These are phyloP conservation scores for Rhabdomys pumilio DNA, from an alignment of 2,797 vertebrate genomes.

Conservation along the genomic window DNA sequence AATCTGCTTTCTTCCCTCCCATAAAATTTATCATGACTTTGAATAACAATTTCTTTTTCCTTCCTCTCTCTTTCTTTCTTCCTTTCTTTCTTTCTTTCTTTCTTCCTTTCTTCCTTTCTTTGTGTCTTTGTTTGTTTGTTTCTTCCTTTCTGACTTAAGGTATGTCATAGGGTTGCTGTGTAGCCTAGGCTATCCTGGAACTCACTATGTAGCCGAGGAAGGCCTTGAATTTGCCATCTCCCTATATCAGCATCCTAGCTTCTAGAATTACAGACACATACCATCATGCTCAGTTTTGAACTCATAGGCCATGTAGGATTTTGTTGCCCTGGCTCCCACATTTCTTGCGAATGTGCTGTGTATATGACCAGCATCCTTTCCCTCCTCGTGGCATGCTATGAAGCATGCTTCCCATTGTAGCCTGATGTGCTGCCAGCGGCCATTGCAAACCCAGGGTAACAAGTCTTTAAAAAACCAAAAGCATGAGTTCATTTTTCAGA, in stretches of 20 bases:
- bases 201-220: background rate
- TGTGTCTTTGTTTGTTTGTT: background rate
- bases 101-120: background rate
- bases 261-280: too few species aligned
- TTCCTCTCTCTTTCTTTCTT: background rate
- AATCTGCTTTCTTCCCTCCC: background rate
- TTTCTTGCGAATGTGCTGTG: background rate
- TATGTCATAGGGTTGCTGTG: background rate
- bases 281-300: background rate
- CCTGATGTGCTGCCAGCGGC: background rate
- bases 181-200: background rate
- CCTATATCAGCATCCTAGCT: background rate
- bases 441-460: too few species aligned
- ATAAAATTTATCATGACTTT: background rate
- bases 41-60: background rate
- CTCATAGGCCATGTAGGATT: background rate
- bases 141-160: background rate
- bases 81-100: background rate
- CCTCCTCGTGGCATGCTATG: background rate
- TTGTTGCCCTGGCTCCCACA: background rate
- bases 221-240: background rate
- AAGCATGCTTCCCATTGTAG: background rate
- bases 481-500: background rate
- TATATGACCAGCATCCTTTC: background rate
- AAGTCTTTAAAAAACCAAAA: background rate